These are phyloP conservation scores for Asarcornis scutulata DNA, from an alignment of 2,113 vertebrate species.

Conservation along the genomic window DNA sequence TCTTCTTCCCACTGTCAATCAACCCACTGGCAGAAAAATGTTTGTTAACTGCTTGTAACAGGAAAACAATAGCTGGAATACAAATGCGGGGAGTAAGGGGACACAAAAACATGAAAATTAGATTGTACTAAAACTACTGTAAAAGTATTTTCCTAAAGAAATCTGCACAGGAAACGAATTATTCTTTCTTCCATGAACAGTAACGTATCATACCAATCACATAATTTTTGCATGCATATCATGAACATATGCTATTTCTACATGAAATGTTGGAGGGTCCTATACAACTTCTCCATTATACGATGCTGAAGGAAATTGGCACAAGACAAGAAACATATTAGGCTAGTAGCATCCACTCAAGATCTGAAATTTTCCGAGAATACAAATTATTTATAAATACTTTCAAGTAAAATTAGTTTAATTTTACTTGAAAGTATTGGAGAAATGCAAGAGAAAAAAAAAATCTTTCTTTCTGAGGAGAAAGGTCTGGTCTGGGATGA, in stretches of 20 bases:
- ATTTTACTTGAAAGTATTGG: too few relatives aligned
- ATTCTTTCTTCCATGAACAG: neutral
- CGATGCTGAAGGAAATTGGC: neutral
- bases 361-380: neutral
- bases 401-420: neutral
- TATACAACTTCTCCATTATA: neutral
- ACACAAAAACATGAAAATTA: neutral
- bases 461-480: neutral
- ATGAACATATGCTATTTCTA: neutral
- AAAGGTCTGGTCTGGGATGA: neutral
- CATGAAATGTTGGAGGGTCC: neutral
- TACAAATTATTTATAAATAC: neutral
- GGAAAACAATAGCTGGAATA: conserved; percentile 7
- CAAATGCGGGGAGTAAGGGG: neutral
- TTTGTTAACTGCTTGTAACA: neutral
- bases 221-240: neutral
- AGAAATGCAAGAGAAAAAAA: neutral
- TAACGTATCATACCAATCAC: neutral
- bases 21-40: neutral
- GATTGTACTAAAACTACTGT: neutral
- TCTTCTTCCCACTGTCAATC: neutral
- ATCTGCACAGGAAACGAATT: neutral
- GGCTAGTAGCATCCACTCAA: neutral
- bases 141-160: neutral
- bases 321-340: neutral